Base-by-base conservation (phyloP, 2,888 invertebrate species). In the Leuctra nigra region DNA sequence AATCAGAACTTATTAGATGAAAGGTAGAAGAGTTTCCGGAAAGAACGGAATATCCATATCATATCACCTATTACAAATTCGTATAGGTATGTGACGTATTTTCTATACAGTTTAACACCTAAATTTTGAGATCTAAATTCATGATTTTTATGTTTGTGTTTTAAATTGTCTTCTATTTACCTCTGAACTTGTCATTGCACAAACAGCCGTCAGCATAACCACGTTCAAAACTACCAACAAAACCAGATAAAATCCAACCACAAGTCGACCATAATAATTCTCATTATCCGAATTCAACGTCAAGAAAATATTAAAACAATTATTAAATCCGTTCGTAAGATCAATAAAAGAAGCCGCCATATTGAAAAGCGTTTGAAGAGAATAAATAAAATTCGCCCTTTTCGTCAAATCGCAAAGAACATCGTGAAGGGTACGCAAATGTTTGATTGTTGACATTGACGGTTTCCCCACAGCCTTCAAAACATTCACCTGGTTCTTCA, bases 341-440 rank as follows among this genome's bases (percentile, higher is more conserved):
- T 35, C 64, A 22, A 64, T 57, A 41, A 64, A 64, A 44, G 63
- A 46, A 24, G 61, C 60, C 18, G 58, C 55, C 4, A 64, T 59
- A n/a, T 62, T 63, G 1, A 61, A 57, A 23, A 65, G 39, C 4
- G 64, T 25, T 36, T 63, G 63, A 9, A 64, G 39, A 1, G 63
- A 62, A 52, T 62, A 66, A 2, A 63, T 58, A 11, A 58, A 55
- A 58, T 63, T 65, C 3, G 64, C 52, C 52, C 61, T 52, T 33
- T 56, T 60, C 9, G 61, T 61, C 16, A 63, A 54, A 11, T 58
- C 56, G 46, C 58, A 64, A 7, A 66, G 57, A 24, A 59, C 52
- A 50, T 59, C 52, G 54, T 66, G 63, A 16, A 65, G 59, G 47
- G 61, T 63, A 20, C 61, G 61, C 23, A 58, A 54, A 29, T n/a